Evolutionary conservation across 64 coral and sea anemone genomes (phyloP).

Genomic region (Pocillopora damicornis): DNA sequence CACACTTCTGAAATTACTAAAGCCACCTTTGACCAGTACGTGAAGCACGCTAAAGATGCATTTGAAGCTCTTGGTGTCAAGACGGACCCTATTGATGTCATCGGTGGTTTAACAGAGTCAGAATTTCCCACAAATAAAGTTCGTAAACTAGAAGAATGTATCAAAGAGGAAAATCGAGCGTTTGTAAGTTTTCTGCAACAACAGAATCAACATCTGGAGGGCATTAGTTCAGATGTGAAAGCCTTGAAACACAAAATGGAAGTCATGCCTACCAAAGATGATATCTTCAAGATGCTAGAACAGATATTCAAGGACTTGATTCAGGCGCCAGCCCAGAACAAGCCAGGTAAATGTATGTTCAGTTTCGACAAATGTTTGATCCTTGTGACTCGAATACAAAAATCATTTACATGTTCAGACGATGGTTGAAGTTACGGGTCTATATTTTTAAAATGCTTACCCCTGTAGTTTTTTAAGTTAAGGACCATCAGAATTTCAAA

Average conservation of each 20-base stretch:
- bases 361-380: no score
- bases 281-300: neutral
- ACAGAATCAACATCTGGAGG: neutral
- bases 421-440: no score
- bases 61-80: neutral
- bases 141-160: neutral
- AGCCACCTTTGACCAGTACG: neutral
- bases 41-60: neutral
- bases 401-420: no score
- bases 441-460: no score
- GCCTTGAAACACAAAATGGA: neutral
- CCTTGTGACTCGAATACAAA: no score
- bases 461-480: no score
- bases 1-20: neutral
- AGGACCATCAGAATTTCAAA: no score
- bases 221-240: neutral
- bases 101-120: neutral
- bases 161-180: neutral
- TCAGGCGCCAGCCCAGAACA: neutral
- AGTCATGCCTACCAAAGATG: neutral
- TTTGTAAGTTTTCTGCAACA: neutral
- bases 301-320: neutral
- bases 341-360: no score
- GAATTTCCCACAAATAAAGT: neutral
- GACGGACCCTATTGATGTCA: neutral